Base-by-base conservation (phyloP, 2,888 invertebrate species). In the Gymnosoma rotundatum region DNA sequence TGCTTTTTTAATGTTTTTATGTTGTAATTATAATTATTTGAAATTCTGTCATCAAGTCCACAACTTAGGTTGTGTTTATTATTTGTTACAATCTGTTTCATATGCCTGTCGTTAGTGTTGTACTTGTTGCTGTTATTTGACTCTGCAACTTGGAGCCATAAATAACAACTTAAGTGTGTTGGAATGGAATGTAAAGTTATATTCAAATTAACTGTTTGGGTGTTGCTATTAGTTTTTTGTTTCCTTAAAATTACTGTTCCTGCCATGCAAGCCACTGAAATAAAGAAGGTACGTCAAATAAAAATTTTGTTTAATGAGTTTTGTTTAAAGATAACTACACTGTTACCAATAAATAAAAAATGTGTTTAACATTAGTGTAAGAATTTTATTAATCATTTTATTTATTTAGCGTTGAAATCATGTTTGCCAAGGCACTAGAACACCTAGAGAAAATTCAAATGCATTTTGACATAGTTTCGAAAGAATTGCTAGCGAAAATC, bases 181-280 rank as follows among this genome's bases (percentile, higher is more conserved):
- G 48, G 56, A 72, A 42, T 72, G 78, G 84, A 78, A 73, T 86
- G 87, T 87, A 58, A 86, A 54, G 54, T 21, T 74, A 21, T 61
- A 64, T 69, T 70, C 58, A 78, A 74, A 74, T 61, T 70, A 61
- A 83, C 82, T 86, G 86, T 86, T 83, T 86, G 81, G 85, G 45
- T 86, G 70, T 67, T 66, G 32, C 16, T 69, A 32, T 45, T 45
- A 32, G n/a, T 18, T 16, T 9, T 67, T 38, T 58, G 72, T 81
- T 69, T 79, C 60, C 83, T 75, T 83, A 50, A 56, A 72, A 48
- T 42, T 69, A 84, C 86, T 86, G 82, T 86, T 78, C 74, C 74
- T 63, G 72, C 83, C 81, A 79, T 86, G 87, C 88, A 87, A 87
- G 83, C 87, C 85, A 85, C 75, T 86, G 78, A 50, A 80, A 76